These are phyloP conservation scores for Chionomys nivalis DNA, from an alignment of 2,113 vertebrate species.

Conservation along the genomic window DNA sequence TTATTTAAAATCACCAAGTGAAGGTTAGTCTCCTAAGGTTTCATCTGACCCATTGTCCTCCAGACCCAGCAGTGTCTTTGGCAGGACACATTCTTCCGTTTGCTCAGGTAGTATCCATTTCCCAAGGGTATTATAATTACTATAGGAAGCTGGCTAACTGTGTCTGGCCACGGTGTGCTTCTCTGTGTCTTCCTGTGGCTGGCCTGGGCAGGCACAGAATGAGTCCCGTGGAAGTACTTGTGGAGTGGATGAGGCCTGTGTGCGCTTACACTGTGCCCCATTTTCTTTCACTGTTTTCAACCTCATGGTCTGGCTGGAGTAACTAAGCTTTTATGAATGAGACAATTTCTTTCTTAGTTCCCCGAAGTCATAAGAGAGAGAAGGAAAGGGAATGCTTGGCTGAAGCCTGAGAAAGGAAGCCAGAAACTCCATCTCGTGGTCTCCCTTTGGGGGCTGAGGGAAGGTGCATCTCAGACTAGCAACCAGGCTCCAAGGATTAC, in stretches of 20 bases:
- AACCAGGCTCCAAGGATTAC: neutral
- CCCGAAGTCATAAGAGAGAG: neutral
- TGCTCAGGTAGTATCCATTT: neutral
- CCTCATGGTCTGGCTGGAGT: neutral
- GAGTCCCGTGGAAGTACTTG: neutral
- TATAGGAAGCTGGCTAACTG: neutral
- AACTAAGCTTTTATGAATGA: neutral
- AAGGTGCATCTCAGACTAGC: neutral
- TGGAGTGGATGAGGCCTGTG: neutral
- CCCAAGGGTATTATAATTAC: neutral
- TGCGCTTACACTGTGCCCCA: neutral
- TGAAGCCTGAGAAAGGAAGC: neutral
- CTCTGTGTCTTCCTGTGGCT: neutral
- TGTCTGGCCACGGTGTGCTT: neutral
- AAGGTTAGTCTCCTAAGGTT: neutral
- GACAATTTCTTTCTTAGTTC: neutral
- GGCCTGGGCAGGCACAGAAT: neutral
- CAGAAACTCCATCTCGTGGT: neutral
- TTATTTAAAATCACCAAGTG: slow-evolving; percentile 8
- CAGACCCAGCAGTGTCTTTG: neutral
- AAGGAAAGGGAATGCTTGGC: neutral
- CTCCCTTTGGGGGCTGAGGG: neutral
- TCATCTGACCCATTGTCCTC: neutral
- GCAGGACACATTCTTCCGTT: neutral
- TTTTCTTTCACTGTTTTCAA: neutral